These are phyloP conservation scores for Andrena haemorrhoa DNA, from an alignment of 2,888 invertebrate genomes.

Conservation along the genomic window DNA sequence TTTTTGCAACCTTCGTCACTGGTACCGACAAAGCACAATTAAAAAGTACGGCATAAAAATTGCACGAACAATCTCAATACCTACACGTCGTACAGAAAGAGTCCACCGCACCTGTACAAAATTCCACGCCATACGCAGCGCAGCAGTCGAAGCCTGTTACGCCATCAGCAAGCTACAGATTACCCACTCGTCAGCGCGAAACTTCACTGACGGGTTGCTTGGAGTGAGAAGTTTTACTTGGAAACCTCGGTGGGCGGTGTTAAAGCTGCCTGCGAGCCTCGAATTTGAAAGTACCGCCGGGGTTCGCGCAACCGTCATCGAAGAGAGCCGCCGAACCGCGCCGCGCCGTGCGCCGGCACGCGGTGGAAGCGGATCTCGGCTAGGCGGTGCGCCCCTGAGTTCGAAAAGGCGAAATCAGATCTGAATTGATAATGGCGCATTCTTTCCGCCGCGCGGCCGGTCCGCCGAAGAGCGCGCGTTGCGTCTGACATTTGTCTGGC, in stretches of 20 bases:
- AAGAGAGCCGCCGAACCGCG: neutral
- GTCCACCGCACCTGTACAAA: too few species aligned
- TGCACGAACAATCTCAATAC: too few species aligned
- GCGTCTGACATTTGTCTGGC: slow-evolving; percentile 71
- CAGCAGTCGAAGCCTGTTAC: neutral
- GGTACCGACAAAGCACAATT: too few species aligned
- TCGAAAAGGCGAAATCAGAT: slow-evolving; percentile 13
- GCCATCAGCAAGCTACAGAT: neutral
- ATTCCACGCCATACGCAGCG: too few species aligned
- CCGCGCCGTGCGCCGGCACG: neutral
- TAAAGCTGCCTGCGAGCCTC: neutral
- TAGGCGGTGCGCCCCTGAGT: neutral
- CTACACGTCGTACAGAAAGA: too few species aligned
- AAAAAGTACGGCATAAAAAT: too few species aligned
- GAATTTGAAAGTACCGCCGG: slow-evolving; percentile 28
- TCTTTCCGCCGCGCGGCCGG: slow-evolving; percentile 26
- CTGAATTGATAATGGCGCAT: slow-evolving; percentile 32
- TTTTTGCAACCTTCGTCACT: too few species aligned
- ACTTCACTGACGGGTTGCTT: neutral
- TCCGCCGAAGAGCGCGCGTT: slow-evolving; percentile 43
- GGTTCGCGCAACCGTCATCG: slow-evolving; percentile 5
- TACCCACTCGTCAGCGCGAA: neutral
- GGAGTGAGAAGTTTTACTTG: neutral
- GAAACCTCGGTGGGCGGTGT: neutral
- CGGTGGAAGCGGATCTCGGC: neutral